These are phyloP conservation scores for Aptenodytes forsteri DNA, from an alignment of 2,113 vertebrate species.

Conservation along the genomic window DNA sequence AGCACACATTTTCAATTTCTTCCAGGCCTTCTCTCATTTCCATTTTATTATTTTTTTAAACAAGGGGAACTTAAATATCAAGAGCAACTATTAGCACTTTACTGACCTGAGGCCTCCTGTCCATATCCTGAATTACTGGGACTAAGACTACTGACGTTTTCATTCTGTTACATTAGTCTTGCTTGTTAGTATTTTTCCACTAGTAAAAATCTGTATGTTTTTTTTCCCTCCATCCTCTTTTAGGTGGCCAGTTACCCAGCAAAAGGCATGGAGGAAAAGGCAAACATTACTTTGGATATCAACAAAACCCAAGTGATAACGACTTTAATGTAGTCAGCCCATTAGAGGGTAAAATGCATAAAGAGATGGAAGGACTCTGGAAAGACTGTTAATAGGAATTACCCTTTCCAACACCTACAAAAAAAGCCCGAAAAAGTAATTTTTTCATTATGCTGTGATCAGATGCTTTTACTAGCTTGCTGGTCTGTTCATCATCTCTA, in stretches of 20 bases:
- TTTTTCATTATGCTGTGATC: neutral
- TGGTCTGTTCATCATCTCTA: neutral
- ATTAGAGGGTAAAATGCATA: neutral
- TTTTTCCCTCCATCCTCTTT: neutral
- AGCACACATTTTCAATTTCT: neutral
- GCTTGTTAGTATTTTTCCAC: slow-evolving; percentile 4
- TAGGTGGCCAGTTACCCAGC: neutral
- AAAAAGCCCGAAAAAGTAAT: neutral
- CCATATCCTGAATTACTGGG: neutral
- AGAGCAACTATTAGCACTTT: neutral
- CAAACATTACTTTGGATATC: neutral
- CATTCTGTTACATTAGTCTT: neutral
- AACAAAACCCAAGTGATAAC: neutral
- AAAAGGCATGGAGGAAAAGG: neutral
- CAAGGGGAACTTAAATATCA: neutral
- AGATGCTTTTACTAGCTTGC: neutral
- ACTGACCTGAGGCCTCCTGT: neutral
- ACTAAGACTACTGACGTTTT: neutral
- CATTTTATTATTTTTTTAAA: neutral
- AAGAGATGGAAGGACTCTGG: neutral
- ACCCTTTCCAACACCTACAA: neutral
- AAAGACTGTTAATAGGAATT: neutral
- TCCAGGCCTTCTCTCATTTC: neutral
- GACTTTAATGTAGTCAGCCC: neutral
- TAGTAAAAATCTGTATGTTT: neutral